phyloP scores from a whole-genome alignment of 2,888 invertebrate species.

The Blastobasis adustella region DNA sequence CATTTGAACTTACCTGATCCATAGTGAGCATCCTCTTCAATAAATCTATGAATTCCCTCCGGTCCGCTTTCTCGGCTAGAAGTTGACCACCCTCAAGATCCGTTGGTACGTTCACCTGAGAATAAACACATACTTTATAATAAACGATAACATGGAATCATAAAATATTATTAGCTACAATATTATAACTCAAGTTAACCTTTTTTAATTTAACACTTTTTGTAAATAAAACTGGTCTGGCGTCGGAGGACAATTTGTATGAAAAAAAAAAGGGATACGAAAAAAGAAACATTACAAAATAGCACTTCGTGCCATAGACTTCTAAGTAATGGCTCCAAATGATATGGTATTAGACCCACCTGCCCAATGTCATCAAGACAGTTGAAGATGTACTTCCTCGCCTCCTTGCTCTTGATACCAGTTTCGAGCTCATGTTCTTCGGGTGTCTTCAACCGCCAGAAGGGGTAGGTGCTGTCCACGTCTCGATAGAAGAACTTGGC shows the following conservation, averaged over 20 bases:
- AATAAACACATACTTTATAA: conserved; percentile 8
- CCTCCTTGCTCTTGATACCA: conserved; percentile 98
- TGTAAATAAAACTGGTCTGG: too few species aligned
- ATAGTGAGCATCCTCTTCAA: conserved; percentile 98
- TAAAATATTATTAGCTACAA: background rate
- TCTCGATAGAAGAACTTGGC: conserved; percentile 98
- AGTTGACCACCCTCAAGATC: conserved; percentile 97
- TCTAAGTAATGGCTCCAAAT: too few species aligned
- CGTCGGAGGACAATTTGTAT: too few species aligned
- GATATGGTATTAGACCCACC: conserved; percentile 27
- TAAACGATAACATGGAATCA: conserved; percentile 2
- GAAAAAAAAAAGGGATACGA: too few species aligned
- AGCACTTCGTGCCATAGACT: too few species aligned
- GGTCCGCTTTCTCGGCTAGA: conserved; percentile 96
- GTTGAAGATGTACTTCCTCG: conserved; percentile 99
- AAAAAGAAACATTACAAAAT: too few species aligned
- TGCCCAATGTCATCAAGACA: conserved; percentile 98
- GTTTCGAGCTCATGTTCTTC: conserved; percentile 99
- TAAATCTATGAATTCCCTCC: conserved; percentile 97
- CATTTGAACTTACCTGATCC: conserved; percentile 83
- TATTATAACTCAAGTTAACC: too few species aligned
- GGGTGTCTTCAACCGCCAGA: conserved; percentile 93
- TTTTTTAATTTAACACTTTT: too few species aligned
- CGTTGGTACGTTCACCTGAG: conserved; percentile 92
- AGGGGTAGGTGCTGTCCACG: conserved; percentile 92